These are phyloP conservation scores for Carlito syrichta DNA, from an alignment of 2,113 vertebrate species.

Conservation along the genomic window DNA sequence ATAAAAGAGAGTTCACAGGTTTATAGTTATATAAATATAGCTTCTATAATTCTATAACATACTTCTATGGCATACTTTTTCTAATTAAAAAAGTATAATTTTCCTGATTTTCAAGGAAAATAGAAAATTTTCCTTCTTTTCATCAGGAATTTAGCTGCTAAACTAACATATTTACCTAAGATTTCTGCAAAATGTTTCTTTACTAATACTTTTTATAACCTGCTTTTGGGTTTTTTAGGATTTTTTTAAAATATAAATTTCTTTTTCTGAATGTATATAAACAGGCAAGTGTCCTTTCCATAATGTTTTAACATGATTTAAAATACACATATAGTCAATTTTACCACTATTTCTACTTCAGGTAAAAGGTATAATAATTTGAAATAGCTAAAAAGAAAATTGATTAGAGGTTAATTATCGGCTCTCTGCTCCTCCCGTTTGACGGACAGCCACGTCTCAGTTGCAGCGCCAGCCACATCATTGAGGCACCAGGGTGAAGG, in stretches of 20 bases:
- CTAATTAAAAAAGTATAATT: background rate
- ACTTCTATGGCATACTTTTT: background rate
- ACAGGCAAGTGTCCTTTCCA: background rate
- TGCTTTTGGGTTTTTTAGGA: too few species aligned
- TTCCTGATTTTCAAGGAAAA: constrained; percentile 5
- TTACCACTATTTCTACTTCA: background rate
- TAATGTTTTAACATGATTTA: background rate
- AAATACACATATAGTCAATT: background rate
- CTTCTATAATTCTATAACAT: too few species aligned
- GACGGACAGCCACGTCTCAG: too few species aligned
- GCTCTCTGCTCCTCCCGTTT: too few species aligned
- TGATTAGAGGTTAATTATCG: constrained; percentile 3
- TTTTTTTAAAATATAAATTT: background rate
- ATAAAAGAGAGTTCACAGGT: background rate
- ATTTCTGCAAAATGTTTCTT: background rate
- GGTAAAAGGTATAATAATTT: constrained; percentile 10
- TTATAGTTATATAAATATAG: background rate
- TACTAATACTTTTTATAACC: background rate
- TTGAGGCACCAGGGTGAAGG: too few species aligned
- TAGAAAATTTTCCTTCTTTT: background rate
- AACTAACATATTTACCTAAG: background rate
- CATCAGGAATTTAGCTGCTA: background rate
- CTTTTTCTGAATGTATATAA: constrained; percentile 18
- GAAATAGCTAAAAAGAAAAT: background rate
- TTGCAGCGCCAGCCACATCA: too few species aligned